Percentiles rank a stretch among this genome's conserved stretches.
Evolutionary conservation across 1,140 invertebrate species (phyloP).

Genomic region (Lamellibrachia luymesi): DNA sequence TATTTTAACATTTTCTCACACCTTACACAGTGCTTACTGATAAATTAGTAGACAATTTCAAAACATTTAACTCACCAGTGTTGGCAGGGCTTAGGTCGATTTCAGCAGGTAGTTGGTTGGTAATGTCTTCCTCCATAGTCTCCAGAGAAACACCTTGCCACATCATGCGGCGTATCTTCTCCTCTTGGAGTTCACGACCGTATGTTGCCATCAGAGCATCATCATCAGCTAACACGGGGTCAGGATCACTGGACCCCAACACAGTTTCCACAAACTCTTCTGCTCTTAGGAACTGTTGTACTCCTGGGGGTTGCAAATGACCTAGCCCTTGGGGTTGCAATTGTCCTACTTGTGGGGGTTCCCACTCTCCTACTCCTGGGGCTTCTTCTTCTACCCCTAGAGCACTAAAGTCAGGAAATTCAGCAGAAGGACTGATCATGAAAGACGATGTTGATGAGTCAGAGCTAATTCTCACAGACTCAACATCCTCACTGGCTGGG

Average conservation of each 20-base stretch:
- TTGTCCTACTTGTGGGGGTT: not conserved
- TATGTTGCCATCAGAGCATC: not conserved
- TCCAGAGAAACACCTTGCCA: not conserved
- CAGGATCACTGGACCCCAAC: not conserved
- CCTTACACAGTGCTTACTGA: no score
- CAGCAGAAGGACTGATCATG: not conserved
- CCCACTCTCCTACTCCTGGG: not conserved
- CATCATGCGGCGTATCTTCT: not conserved
- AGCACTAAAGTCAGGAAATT: not conserved
- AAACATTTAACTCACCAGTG: not conserved
- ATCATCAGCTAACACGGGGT: not conserved
- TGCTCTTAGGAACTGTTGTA: not conserved
- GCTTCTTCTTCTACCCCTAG: not conserved
- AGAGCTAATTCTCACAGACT: not conserved
- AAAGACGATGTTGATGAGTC: not conserved
- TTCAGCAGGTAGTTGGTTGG: not conserved
- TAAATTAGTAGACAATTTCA: not conserved
- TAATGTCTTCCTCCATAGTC: not conserved
- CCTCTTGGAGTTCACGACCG: not conserved
- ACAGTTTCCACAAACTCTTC: not conserved
- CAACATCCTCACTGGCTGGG: not conserved
- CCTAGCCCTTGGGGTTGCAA: not conserved
- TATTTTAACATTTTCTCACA: no score
- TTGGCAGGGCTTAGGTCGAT: not conserved
- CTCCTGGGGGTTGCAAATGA: not conserved